Evolutionary conservation across 2,888 invertebrate species (phyloP).

Genomic region (Tetramorium bicarinatum): DNA sequence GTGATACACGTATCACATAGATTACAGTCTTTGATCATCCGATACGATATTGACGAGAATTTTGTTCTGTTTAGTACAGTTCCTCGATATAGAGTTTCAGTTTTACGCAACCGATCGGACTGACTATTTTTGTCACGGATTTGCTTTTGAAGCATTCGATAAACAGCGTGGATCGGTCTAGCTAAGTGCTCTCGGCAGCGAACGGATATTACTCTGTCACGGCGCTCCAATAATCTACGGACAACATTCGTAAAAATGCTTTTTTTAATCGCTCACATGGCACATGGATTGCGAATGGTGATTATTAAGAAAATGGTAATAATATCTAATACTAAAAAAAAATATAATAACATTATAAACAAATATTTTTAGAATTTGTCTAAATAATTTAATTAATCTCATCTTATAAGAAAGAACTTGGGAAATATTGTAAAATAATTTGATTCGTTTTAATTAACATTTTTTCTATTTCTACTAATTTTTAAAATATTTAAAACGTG

Average conservation of each 20-base stretch:
- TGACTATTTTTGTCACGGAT: slow-evolving; percentile 46
- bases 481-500: background rate
- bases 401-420: background rate
- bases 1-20: slow-evolving; percentile 17
- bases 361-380: slow-evolving; percentile 7
- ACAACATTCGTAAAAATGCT: slow-evolving; percentile 27
- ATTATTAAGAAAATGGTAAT: slow-evolving; percentile 30
- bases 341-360: slow-evolving; percentile 6
- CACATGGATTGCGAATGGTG: background rate
- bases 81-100: slow-evolving; percentile 58
- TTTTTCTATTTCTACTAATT: background rate
- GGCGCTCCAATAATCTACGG: slow-evolving; percentile 40
- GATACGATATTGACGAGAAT: slow-evolving; percentile 36
- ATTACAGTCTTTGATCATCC: slow-evolving; percentile 18
- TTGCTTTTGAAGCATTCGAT: slow-evolving; percentile 52
- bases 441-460: background rate
- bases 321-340: background rate
- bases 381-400: background rate
- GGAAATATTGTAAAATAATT: slow-evolving; percentile 2
- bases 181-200: slow-evolving; percentile 47
- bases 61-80: slow-evolving; percentile 57
- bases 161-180: slow-evolving; percentile 42
- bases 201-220: slow-evolving; percentile 51
- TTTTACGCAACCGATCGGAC: slow-evolving; percentile 47
- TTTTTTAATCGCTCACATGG: slow-evolving; percentile 37